A percentile compares a stretch with the other conserved stretches of the same genome.
Conservation (phyloP, 1,140 invertebrate species). For the Sycophila sp. region DNA sequence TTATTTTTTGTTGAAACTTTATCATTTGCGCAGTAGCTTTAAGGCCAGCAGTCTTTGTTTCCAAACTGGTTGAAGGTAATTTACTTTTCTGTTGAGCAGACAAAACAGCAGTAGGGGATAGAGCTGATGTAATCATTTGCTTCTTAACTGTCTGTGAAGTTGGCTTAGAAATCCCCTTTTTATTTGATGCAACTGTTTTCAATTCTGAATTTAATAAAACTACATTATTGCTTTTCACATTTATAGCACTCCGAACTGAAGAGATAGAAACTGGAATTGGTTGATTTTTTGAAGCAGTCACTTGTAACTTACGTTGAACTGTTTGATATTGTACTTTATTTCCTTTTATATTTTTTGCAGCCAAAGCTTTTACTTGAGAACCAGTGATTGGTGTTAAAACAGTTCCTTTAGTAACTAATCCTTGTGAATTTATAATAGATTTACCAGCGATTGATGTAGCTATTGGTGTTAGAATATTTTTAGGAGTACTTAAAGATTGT, state of each 20-base stretch:
- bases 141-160: conserved; percentile 45
- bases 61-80: conserved; percentile 31
- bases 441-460: conserved; percentile 48
- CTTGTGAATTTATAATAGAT: conserved; percentile 47
- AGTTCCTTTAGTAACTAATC: conserved; percentile 59
- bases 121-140: conserved; percentile 29
- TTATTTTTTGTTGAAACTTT: conserved; percentile 47
- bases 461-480: conserved; percentile 64
- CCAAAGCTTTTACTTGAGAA: conserved; percentile 62
- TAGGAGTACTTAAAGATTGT: conserved; percentile 55
- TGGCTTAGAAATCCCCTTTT: conserved; percentile 47
- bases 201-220: conserved; percentile 48
- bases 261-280: conserved; percentile 45
- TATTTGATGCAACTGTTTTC: conserved; percentile 38
- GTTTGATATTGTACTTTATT: conserved; percentile 55
- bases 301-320: conserved; percentile 52
- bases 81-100: conserved; percentile 46
- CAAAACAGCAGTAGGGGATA: conserved; percentile 21
- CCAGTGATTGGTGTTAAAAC: conserved; percentile 63
- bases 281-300: conserved; percentile 42
- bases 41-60: conserved; percentile 45
- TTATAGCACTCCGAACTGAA: conserved; percentile 21
- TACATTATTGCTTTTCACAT: conserved; percentile 45
- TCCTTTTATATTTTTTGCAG: conserved; percentile 55
- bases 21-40: conserved; percentile 41